These are phyloP conservation scores for Frankliniella fusca DNA, from an alignment of 2,888 invertebrate species.

Conservation along the genomic window DNA sequence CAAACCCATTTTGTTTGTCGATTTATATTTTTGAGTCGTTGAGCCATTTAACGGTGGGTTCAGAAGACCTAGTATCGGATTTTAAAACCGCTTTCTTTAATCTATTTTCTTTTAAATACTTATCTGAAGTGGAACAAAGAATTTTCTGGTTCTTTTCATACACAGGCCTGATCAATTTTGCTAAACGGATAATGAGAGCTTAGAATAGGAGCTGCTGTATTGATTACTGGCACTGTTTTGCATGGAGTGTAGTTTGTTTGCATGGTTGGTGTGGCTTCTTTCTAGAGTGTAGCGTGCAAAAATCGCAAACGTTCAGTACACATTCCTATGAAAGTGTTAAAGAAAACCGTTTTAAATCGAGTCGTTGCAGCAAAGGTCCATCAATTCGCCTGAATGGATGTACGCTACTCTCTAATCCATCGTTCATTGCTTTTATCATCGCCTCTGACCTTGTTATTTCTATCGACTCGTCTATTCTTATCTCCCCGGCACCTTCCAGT, in stretches of 20 bases:
- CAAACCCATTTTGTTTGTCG: conserved; percentile 28
- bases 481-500: not conserved
- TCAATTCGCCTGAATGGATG: not conserved
- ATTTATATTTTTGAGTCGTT: conserved; percentile 30
- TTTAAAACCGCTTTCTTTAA: not conserved
- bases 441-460: not conserved
- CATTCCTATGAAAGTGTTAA: not conserved
- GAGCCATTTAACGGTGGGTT: not conserved
- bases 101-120: not conserved
- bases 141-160: conserved; percentile 22
- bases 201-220: conserved; percentile 22
- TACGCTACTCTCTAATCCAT: conserved; percentile 7
- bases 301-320: not conserved
- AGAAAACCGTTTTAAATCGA: not conserved
- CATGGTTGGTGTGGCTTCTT: not conserved
- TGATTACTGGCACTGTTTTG: conserved; percentile 35
- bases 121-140: not conserved
- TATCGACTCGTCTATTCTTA: not conserved
- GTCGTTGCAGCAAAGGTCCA: not conserved
- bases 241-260: conserved; percentile 8
- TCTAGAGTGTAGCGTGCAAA: conserved; percentile 27
- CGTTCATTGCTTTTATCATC: not conserved
- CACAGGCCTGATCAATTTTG: not conserved
- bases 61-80: not conserved
- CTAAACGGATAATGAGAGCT: conserved; percentile 3